Conservation (phyloP, 2,888 invertebrate species). For the Netelia melanura region DNA sequence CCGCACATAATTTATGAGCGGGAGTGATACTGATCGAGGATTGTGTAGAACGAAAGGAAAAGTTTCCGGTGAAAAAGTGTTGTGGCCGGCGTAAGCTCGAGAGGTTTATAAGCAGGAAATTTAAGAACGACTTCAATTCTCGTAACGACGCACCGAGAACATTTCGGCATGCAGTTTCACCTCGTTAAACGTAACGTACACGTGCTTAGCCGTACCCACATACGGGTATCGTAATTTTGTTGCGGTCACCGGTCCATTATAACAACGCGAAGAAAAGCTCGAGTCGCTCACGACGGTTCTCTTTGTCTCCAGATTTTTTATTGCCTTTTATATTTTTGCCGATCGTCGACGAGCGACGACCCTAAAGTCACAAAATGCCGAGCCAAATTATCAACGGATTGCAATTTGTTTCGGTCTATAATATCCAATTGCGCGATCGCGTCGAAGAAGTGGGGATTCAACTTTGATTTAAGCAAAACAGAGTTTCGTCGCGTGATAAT, state of each 20-base stretch:
- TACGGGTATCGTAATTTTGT: slow-evolving; percentile 1
- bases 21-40: background rate
- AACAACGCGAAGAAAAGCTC: slow-evolving; percentile 32
- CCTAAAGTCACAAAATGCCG: slow-evolving; percentile 21
- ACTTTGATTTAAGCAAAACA: background rate
- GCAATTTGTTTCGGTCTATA: slow-evolving; percentile 31
- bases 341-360: background rate
- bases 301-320: slow-evolving; percentile 30
- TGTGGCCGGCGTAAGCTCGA: background rate
- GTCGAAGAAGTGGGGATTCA: background rate
- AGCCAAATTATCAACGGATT: slow-evolving; percentile 28
- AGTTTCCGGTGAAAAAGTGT: background rate
- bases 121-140: background rate
- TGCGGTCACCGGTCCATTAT: slow-evolving; percentile 15
- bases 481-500: background rate
- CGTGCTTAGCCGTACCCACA: slow-evolving; percentile 8
- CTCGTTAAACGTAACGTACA: slow-evolving; percentile 24
- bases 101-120: background rate
- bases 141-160: background rate
- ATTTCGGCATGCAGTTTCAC: slow-evolving; percentile 2
- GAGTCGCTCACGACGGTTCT: slow-evolving; percentile 8
- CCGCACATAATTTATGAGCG: background rate
- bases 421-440: slow-evolving; percentile 31
- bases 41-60: background rate
- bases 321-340: slow-evolving; percentile 4